Base-by-base conservation (phyloP, 1,140 invertebrate species). In the Trinorchestia longiramus region DNA sequence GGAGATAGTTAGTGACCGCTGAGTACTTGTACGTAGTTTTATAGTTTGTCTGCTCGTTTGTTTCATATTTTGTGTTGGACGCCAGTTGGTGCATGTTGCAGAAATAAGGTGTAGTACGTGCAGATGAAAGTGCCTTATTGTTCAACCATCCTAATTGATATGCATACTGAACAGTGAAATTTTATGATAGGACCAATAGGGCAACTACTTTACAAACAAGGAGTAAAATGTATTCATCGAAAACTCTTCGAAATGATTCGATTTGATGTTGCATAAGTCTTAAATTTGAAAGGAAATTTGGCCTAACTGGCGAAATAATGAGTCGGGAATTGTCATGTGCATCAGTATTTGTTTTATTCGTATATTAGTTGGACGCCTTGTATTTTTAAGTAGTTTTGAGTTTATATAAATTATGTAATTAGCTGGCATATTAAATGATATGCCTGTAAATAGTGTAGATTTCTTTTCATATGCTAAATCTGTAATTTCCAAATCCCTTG, bases 371-470 rank as follows among this genome's bases (percentile, higher is more conserved):
- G 62, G 36, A 11, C 28, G 11, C 62, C 28, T 77, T 77, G 36
- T 77, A 23, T 19, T 77, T 23, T 77, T 77, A 77, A 77, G 62
- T 77, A 77, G 62, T 77, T 77, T 36, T 77, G 62, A 77, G 62
- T 77, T 8, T 77, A 77, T 77, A 77, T 77, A 77, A 77, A 77
- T 77, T 77, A 77, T 77, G 62, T 77, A 77, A 77, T 77, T 77
- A 77, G 62, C 36, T 77, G 47, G 62, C 62, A 77, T 77, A 19
- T 36, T 77, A 77, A 11, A 77, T 77, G 36, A 28, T 77, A 19
- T 77, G 62, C 62, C 62, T 77, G 62, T 77, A 77, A 77, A 77
- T 77, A 77, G 62, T 77, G 62, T 77, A 77, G 62, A 77, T 77
- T 77, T 77, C 47, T 53, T 77, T 77, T 36, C 15, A 36, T 77